phyloP scores from a whole-genome alignment of 53 echinoderm and acorn worm genomes.

The Pentamera pediparva region DNA sequence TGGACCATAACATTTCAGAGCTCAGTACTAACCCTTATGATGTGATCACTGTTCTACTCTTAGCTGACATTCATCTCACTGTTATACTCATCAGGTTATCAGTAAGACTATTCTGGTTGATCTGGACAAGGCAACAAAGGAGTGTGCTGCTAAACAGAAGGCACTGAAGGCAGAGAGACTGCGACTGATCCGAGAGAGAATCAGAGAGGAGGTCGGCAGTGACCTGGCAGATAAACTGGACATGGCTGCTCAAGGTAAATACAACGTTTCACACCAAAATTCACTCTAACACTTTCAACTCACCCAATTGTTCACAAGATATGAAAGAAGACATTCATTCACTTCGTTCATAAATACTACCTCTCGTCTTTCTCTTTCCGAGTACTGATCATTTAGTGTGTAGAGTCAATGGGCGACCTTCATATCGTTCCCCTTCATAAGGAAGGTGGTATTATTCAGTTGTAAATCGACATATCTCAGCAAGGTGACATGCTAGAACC shows the following conservation, averaged over 20 bases:
- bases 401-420: too few relatives aligned
- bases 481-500: too few relatives aligned
- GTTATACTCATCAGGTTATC: slow-evolving; percentile 57
- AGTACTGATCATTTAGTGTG: too few relatives aligned
- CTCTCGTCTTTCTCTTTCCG: too few relatives aligned
- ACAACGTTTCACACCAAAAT: background rate
- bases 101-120: slow-evolving; percentile 85
- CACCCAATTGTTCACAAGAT: background rate
- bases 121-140: slow-evolving; percentile 50
- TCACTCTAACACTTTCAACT: background rate
- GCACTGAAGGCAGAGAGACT: slow-evolving; percentile 81
- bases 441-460: too few relatives aligned
- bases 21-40: too few relatives aligned
- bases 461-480: too few relatives aligned
- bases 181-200: slow-evolving; percentile 75
- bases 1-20: too few relatives aligned
- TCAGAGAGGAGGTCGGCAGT: slow-evolving; percentile 67
- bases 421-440: too few relatives aligned
- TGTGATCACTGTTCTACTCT: too few relatives aligned
- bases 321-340: background rate
- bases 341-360: background rate
- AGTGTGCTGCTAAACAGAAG: slow-evolving; percentile 66
- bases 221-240: slow-evolving; percentile 65
- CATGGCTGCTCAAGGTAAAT: slow-evolving; percentile 41
- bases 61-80: background rate